These are phyloP conservation scores for Myotis brandtii DNA, from an alignment of 2,113 vertebrate species.

Conservation along the genomic window DNA sequence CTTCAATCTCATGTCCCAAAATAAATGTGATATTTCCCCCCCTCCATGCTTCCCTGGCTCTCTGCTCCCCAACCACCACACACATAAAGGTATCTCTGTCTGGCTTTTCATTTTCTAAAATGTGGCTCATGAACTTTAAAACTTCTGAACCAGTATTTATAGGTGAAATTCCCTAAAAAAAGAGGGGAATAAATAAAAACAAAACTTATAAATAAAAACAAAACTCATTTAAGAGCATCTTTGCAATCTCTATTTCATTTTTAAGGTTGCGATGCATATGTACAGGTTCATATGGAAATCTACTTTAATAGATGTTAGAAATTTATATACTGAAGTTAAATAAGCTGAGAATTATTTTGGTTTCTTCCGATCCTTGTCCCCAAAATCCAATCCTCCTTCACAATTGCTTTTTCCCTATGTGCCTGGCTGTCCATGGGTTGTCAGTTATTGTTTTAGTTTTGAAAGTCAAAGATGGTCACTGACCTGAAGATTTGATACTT, in stretches of 20 bases:
- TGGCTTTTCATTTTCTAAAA: not conserved
- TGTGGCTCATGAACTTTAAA: not conserved
- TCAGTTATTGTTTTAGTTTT: not conserved
- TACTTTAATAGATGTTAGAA: not conserved
- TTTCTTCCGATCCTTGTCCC: not conserved
- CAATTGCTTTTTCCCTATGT: not conserved
- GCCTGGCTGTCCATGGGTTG: not conserved
- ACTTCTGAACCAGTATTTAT: not conserved
- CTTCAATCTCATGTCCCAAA: not conserved
- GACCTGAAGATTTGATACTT: not conserved
- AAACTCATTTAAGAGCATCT: too few species aligned
- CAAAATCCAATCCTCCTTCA: not conserved
- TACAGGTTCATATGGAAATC: too few species aligned
- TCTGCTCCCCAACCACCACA: not conserved
- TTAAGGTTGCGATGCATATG: not conserved
- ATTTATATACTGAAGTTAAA: not conserved
- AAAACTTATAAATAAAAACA: not conserved
- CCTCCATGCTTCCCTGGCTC: rapidly evolving
- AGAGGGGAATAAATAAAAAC: not conserved
- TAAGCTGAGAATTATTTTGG: not conserved
- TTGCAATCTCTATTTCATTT: not conserved
- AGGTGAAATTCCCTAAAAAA: not conserved
- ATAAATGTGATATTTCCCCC: not conserved
- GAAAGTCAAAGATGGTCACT: not conserved
- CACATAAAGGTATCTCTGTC: not conserved